Conservation (phyloP, 2,797 vertebrate species). For the Myotis planiceps region DNA sequence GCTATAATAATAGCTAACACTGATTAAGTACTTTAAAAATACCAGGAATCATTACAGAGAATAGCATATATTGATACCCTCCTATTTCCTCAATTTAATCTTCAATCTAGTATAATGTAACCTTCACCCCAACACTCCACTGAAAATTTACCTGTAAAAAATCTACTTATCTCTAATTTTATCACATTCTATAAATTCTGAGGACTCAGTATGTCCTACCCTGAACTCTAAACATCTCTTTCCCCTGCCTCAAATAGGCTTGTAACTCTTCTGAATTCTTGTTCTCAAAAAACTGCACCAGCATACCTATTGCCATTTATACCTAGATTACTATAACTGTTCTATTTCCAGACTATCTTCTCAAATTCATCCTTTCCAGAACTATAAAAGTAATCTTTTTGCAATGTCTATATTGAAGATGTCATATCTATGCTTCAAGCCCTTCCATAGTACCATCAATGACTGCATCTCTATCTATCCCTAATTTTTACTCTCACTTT, state of each 20-base stretch:
- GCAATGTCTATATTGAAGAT: neutral
- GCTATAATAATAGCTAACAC: neutral
- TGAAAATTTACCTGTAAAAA: conserved; percentile 39
- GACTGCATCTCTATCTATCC: neutral
- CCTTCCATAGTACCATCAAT: neutral
- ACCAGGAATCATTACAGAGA: neutral
- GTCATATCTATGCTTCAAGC: neutral
- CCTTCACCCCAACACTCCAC: neutral
- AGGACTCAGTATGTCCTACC: neutral
- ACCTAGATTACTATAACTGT: neutral
- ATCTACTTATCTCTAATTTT: neutral
- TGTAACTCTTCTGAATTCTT: conserved; percentile 20
- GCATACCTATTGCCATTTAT: neutral
- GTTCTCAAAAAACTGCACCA: neutral
- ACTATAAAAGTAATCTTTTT: neutral
- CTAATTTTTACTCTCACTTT: neutral
- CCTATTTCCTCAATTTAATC: neutral
- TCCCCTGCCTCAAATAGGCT: neutral
- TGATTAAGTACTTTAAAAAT: neutral
- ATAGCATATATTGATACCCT: neutral
- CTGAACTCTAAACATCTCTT: neutral
- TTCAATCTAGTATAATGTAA: neutral
- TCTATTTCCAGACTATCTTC: neutral
- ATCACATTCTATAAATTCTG: conserved; percentile 28
- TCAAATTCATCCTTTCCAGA: neutral